Evolutionary conservation across 2,797 vertebrate species (phyloP).

Genomic region (Sebastes alutus): DNA sequence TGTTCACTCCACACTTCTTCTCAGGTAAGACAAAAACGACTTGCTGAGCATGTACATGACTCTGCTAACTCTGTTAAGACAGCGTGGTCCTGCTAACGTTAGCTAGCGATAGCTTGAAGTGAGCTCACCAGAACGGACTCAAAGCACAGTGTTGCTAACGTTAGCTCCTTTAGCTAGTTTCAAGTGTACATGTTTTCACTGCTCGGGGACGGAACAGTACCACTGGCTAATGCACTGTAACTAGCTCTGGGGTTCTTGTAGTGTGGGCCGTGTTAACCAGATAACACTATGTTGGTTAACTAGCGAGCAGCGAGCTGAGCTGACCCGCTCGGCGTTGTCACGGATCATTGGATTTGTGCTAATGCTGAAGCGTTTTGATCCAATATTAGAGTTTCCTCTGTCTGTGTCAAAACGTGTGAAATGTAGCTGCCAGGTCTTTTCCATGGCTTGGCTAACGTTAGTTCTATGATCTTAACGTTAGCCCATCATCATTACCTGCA

Average conservation of each 20-base stretch:
- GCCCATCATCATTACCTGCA: background rate
- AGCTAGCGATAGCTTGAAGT: background rate
- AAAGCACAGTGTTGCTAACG: background rate
- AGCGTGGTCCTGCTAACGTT: background rate
- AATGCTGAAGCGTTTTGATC: too few relatives aligned
- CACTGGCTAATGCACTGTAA: too few relatives aligned
- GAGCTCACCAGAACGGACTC: too few relatives aligned
- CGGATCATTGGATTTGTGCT: background rate
- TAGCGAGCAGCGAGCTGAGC: background rate
- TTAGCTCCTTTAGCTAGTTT: background rate
- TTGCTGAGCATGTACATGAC: background rate
- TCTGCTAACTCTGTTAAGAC: background rate
- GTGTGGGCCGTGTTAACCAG: background rate
- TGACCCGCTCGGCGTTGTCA: background rate
- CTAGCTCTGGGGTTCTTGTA: background rate
- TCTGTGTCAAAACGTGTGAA: background rate
- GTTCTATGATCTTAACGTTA: background rate
- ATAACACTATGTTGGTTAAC: background rate
- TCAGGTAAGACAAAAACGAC: slow-evolving; percentile 42
- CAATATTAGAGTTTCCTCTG: background rate
- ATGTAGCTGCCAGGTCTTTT: background rate
- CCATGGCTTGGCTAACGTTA: too few relatives aligned
- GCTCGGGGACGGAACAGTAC: background rate
- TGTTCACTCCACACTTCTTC: background rate
- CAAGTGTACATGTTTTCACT: background rate